A percentile compares a stretch with the other conserved stretches of the same genome.
phyloP scores from a whole-genome alignment of 2,888 invertebrate genomes.

The Drosophila ustulata region DNA sequence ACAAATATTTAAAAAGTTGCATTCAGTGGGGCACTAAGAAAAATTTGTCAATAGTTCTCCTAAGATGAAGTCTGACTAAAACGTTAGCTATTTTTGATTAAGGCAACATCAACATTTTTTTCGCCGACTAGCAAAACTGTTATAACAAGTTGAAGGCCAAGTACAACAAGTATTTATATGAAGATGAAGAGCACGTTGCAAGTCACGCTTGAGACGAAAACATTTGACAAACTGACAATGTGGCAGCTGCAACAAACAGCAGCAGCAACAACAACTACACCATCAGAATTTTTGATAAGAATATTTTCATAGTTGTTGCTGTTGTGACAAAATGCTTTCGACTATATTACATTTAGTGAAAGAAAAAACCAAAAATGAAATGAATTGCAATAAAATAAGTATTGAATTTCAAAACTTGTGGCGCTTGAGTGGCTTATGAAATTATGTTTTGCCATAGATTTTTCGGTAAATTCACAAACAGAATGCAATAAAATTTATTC shows the following conservation, averaged over 20 bases:
- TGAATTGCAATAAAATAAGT: conserved; percentile 3
- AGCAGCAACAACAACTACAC: conserved; percentile 9
- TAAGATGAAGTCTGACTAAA: too few species aligned
- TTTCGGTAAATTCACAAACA: conserved; percentile 30
- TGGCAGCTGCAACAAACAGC: conserved; percentile 15
- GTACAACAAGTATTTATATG: neutral
- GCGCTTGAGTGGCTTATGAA: conserved; percentile 23
- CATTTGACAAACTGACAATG: conserved; percentile 47
- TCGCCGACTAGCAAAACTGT: neutral
- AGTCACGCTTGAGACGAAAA: conserved; percentile 14
- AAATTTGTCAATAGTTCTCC: too few species aligned
- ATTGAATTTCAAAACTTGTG: conserved; percentile 39
- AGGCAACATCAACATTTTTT: neutral
- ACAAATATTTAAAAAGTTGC: too few species aligned
- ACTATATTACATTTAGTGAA: conserved; percentile 38
- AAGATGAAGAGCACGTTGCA: conserved; percentile 7
- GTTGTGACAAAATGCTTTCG: conserved; percentile 50
- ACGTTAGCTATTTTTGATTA: too few species aligned
- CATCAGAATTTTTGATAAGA: conserved; percentile 43
- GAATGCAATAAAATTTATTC: conserved; percentile 36
- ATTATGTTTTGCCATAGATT: conserved; percentile 25
- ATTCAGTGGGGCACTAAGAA: too few species aligned
- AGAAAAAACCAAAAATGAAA: conserved; percentile 18
- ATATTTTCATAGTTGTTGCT: conserved; percentile 38
- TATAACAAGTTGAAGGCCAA: neutral